These are phyloP conservation scores for Dichetophora obliterata DNA, from an alignment of 2,888 invertebrate genomes.

Conservation along the genomic window DNA sequence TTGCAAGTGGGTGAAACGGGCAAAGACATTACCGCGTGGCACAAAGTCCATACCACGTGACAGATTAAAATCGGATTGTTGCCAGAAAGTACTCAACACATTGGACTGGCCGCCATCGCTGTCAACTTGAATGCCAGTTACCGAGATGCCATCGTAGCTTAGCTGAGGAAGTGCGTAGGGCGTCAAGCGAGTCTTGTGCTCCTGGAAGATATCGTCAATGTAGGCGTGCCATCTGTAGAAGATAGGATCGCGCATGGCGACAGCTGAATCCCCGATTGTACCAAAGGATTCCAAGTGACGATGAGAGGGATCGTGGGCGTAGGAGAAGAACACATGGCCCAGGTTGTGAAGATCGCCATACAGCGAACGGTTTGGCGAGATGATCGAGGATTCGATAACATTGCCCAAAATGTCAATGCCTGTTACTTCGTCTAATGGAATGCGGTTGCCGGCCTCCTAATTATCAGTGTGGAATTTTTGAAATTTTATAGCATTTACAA, in stretches of 20 bases:
- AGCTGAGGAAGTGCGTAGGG: constrained; percentile 72
- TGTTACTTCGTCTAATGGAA: constrained; percentile 75
- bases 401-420: constrained; percentile 87
- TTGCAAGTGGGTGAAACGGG: constrained; percentile 81
- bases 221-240: constrained; percentile 90
- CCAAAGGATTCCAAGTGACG: constrained; percentile 80
- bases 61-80: constrained; percentile 82
- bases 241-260: constrained; percentile 88
- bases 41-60: constrained; percentile 86
- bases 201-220: constrained; percentile 82
- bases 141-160: constrained; percentile 72
- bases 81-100: constrained; percentile 81
- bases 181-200: constrained; percentile 79
- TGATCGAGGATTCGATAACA: constrained; percentile 80
- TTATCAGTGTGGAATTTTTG: constrained; percentile 2
- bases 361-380: constrained; percentile 78
- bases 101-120: constrained; percentile 73
- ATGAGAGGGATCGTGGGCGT: constrained; percentile 85
- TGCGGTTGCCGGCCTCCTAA: constrained; percentile 73
- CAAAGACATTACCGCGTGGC: constrained; percentile 80
- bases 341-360: constrained; percentile 88
- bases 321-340: constrained; percentile 84
- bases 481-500: too few species aligned
- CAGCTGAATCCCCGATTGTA: constrained; percentile 86
- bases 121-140: constrained; percentile 73